Evolutionary conservation across 2,888 invertebrate genomes (phyloP), one percentile per base, ranked within the genome.

Genomic region (Ormia ochracea): DNA sequence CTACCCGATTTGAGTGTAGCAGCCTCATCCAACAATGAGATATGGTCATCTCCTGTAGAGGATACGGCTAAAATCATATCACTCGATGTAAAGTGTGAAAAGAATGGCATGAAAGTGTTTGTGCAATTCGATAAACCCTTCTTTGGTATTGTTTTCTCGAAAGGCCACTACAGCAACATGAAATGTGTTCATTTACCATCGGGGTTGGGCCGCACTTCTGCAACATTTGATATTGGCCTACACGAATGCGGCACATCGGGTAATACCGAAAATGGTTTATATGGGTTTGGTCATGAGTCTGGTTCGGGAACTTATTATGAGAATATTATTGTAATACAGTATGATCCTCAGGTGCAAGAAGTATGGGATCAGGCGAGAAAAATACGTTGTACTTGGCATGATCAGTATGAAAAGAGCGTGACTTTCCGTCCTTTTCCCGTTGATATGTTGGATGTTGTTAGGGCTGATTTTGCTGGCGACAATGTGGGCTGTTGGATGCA

Each of bases 401-500:
- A 97, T 88, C 95, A 97, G 84, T 97, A 97, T 85, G 97, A 98
- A 90, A 98, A 98, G 87, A 96, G 97, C 4, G 97, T 97, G 0
- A 97, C 97, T 0, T 97, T 97, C 91, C 91, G 97, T 66, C 97
- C 97, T 0, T 97, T 97, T 93, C 96, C 97, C 0, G 97, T 98
- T 1, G 97, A 97, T 87, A 97, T 97, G 96, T 87, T 97, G 66
- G 97, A 97, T 88, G 97, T 97, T 4, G 96, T 97, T n/a, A 91
- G 96, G 65, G 97, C 97, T 3, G 97, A 97, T 85, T 98, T 98
- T 84, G 96, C 97, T 74, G 97, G 97, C 0, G 97, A 98, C 85
- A 98, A 98, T 86, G 96, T 97, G 2, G 97, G 97, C 17, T 97
- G 97, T 90, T 98, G 97, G 97, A 97, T 98, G 97, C 97, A 97